These are phyloP conservation scores for Rutilus rutilus DNA, from an alignment of 2,113 vertebrate species.

Conservation along the genomic window DNA sequence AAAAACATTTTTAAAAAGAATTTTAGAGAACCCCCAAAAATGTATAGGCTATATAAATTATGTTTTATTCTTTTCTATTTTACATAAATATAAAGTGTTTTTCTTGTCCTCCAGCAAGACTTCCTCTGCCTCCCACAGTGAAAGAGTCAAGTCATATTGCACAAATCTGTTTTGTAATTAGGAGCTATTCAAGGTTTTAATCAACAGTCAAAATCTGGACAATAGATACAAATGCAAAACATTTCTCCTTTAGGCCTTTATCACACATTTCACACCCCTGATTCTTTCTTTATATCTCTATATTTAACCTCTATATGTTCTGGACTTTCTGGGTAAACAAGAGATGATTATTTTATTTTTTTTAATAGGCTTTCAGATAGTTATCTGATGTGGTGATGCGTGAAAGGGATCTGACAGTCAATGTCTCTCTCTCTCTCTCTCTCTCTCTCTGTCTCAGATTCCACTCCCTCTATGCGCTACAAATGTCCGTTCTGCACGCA, in stretches of 20 bases:
- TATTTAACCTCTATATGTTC: neutral
- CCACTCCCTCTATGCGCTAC: constrained; percentile 89
- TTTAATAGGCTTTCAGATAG: neutral
- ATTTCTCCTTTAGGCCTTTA: neutral
- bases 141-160: neutral
- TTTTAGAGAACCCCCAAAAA: no score
- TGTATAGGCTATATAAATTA: no score
- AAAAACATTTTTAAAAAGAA: no score
- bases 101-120: neutral
- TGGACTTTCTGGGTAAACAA: neutral
- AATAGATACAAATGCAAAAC: neutral
- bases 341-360: neutral
- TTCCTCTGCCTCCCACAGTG: neutral
- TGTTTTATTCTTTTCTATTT: no score
- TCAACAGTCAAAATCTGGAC: neutral
- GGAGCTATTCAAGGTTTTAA: neutral
- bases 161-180: constrained; percentile 9
- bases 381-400: neutral
- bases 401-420: neutral
- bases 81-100: no score
- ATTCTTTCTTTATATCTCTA: neutral
- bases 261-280: neutral
- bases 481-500: constrained; percentile 98
- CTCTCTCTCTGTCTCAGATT: constrained; percentile 79
- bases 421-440: constrained; percentile 21